Evolutionary conservation across 2,888 invertebrate species (phyloP), one percentile per base, ranked within the genome.

Genomic region (Prosopocoilus inquinatus): DNA sequence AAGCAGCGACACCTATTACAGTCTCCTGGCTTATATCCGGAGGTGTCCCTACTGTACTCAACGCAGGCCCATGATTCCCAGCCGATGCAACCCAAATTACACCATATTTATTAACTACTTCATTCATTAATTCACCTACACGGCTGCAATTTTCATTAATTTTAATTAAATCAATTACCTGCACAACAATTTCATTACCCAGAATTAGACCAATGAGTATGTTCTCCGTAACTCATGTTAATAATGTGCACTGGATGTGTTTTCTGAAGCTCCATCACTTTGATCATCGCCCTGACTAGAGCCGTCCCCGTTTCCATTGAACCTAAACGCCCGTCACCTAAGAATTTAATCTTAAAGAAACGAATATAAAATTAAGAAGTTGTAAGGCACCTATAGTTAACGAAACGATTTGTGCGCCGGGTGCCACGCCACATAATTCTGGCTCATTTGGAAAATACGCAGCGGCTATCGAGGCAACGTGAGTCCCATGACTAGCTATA

Each of bases 211-310:
- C 94, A 95, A 75, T 94, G 91, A 0, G 94, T 87, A 68, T 92
- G 93, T 78, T 98, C 98, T 1, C 98, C 98, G 68, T 97, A 99
- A 71, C 96, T 97, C 93, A 96, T 97, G 76, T 99, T 99, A 64
- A 98, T 92, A 0, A 98, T 88, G 72, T 98, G 92, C 48, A 94
- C 81, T 66, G 82, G 82, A 66, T 78, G 79, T 1, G 70, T 77
- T 64, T 83, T 80, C 44, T 82, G 81, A 12, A 88, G 72, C 68
- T 89, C 86, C 89, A 93, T 93, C 35, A 94, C 82, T 75, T 89
- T 87, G 65, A 91, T 89, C 81, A 96, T 96, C 7, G 96, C 96
- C 60, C 98, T 81, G 1, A 94, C 89, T 3, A 99, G 76, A 0
- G 94, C 92, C 0, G 95, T 90, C 11, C 97, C 97, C 0, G 98